phyloP scores from a whole-genome alignment of 2,888 invertebrate species.

The Lasioglossum leucozonium region DNA sequence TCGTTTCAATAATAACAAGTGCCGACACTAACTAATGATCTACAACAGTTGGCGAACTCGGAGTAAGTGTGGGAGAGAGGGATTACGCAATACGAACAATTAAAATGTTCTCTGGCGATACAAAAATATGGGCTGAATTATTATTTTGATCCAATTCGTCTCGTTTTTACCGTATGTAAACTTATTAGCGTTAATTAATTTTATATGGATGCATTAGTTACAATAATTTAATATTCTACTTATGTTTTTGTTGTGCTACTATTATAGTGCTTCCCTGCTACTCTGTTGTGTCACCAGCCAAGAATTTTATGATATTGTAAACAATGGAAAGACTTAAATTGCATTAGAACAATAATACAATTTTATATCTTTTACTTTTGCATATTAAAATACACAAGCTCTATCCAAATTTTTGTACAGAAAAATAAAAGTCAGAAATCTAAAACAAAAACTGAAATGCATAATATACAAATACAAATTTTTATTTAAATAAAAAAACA shows the following conservation, averaged over 20 bases:
- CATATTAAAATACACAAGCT: too few relatives aligned
- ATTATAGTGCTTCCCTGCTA: not conserved
- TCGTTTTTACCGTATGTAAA: not conserved
- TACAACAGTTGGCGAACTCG: not conserved
- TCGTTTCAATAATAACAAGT: not conserved
- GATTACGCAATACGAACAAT: not conserved
- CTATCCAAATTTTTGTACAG: too few relatives aligned
- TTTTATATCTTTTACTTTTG: not conserved
- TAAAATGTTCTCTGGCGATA: not conserved
- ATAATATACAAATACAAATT: too few relatives aligned
- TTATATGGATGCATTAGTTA: too few relatives aligned
- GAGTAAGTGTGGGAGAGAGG: not conserved
- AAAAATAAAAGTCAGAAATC: too few relatives aligned
- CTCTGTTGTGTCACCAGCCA: not conserved
- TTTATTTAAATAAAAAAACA: too few relatives aligned
- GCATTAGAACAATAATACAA: too few relatives aligned
- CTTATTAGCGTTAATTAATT: too few relatives aligned
- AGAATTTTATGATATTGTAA: not conserved
- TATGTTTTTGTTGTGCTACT: not conserved
- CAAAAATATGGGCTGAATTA: not conserved
- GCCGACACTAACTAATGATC: not conserved
- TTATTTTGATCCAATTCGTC: not conserved
- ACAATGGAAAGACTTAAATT: too few relatives aligned
- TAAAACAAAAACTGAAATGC: too few relatives aligned
- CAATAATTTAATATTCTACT: not conserved